Conservation (phyloP, 2,113 vertebrate species). For the Lynx canadensis region DNA sequence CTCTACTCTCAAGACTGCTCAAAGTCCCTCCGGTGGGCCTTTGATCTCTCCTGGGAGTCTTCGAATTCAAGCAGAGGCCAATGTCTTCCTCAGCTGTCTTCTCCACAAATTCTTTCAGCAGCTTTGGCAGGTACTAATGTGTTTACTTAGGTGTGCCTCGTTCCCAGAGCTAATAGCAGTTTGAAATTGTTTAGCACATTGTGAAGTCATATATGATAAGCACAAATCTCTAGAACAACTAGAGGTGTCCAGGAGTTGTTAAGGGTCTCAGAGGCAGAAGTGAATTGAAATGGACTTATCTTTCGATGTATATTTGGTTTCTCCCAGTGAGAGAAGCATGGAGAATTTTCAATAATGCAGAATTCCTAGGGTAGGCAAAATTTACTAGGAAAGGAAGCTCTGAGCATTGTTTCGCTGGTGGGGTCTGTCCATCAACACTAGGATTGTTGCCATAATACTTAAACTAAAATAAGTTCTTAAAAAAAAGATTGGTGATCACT, state of each 20-base stretch:
- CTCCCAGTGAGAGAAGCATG: background rate
- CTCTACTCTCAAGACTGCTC: slow-evolving; percentile 87
- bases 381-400: background rate
- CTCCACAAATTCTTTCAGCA: slow-evolving; percentile 83
- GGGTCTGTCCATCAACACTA: slow-evolving; percentile 34
- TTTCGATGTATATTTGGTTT: background rate
- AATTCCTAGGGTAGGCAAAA: background rate
- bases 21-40: slow-evolving; percentile 80
- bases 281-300: background rate
- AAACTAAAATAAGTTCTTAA: slow-evolving; percentile 15
- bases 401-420: slow-evolving; percentile 5
- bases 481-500: background rate
- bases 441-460: background rate
- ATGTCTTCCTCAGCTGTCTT: slow-evolving; percentile 98
- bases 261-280: background rate
- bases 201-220: slow-evolving; percentile 5
- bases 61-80: slow-evolving; percentile 84
- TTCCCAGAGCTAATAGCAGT: slow-evolving; percentile 86
- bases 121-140: slow-evolving; percentile 89
- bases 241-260: background rate
- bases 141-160: slow-evolving; percentile 95
- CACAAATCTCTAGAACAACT: background rate
- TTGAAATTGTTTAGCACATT: slow-evolving; percentile 90
- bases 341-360: background rate
- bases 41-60: slow-evolving; percentile 92